Evolutionary conservation across 2,113 vertebrate genomes (phyloP).

Genomic region (Aptenodytes patagonicus): DNA sequence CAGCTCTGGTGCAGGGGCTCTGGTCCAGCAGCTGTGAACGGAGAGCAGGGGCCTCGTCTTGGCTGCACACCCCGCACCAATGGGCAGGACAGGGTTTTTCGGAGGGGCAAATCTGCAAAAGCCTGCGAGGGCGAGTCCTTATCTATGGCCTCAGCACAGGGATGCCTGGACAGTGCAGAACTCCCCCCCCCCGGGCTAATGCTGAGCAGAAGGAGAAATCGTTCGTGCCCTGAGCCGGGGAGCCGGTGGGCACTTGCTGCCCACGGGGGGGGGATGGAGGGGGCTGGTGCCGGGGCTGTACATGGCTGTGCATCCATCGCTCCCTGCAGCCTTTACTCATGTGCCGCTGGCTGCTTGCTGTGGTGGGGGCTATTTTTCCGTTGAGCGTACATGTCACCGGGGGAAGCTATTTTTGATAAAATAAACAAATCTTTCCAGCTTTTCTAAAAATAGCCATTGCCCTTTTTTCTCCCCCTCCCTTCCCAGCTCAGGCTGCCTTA

Average conservation of each 20-base stretch:
- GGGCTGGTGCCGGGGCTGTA: fast-evolving
- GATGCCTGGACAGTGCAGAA: background rate
- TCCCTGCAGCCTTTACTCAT: background rate
- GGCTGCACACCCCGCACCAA: background rate
- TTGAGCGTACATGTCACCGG: fast-evolving
- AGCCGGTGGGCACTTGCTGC: fast-evolving
- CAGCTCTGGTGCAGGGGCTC: background rate
- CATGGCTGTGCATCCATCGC: fast-evolving
- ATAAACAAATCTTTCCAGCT: background rate
- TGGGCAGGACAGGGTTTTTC: fast-evolving
- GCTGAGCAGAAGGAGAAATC: fast-evolving
- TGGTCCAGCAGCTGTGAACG: fast-evolving
- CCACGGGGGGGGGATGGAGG: fast-evolving
- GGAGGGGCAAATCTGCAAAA: background rate
- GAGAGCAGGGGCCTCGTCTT: background rate
- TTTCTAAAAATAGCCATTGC: constrained; percentile 8
- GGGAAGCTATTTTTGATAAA: background rate
- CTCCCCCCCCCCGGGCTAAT: fast-evolving
- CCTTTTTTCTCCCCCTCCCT: background rate
- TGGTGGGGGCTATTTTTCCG: background rate
- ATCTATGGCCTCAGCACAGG: fast-evolving
- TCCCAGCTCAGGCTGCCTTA: constrained; percentile 1
- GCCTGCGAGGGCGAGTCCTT: fast-evolving
- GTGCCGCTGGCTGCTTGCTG: background rate
- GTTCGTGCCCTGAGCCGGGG: fast-evolving